Conservation (phyloP, 2,113 vertebrate species). For the Oreochromis niloticus region DNA sequence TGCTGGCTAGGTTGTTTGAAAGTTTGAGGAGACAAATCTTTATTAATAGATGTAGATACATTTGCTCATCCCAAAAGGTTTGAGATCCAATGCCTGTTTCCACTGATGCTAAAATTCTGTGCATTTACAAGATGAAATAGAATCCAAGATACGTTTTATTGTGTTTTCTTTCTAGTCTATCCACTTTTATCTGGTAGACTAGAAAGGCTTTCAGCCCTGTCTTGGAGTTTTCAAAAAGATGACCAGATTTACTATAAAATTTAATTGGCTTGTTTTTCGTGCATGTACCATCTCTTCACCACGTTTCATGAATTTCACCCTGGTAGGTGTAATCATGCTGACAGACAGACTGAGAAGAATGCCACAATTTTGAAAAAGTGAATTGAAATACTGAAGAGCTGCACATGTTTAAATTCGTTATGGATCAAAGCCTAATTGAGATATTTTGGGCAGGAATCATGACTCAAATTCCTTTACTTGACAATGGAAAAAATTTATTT, state of each 20-base stretch:
- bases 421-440: background rate
- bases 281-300: background rate
- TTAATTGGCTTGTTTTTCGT: background rate
- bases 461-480: background rate
- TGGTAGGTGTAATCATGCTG: background rate
- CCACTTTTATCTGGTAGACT: background rate
- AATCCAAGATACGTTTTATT: background rate
- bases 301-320: background rate
- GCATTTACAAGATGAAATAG: background rate
- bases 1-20: background rate
- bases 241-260: background rate
- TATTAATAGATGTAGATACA: background rate
- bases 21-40: background rate
- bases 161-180: background rate
- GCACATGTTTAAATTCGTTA: background rate
- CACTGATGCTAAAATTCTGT: background rate
- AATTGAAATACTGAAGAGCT: background rate
- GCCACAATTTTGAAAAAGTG: background rate
- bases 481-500: accelerated
- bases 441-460: background rate
- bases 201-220: background rate
- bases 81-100: background rate
- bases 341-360: background rate
- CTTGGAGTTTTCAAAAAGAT: background rate
- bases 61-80: background rate